Evolutionary conservation across 2,113 vertebrate species (phyloP), one percentile per base, ranked within the genome.

Genomic region (Tapirus terrestris): DNA sequence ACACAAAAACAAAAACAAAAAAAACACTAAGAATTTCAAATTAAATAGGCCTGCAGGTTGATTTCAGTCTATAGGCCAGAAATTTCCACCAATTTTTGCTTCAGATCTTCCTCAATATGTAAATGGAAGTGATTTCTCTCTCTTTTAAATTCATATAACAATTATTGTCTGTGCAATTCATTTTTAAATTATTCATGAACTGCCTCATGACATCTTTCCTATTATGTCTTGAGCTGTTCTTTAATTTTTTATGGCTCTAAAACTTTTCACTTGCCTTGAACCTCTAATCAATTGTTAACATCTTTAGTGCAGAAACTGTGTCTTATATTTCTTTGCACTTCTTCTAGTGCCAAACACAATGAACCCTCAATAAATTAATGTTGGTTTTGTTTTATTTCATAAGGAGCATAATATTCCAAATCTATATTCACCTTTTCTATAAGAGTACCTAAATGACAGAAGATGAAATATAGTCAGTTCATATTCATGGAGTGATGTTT

Each of bases 161-260:
- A 87, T 94, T 89, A 83, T 83, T 96, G 63, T 95, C 89, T 91
- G 14, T 70, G 61, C 33, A 72, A 13, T 87, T 96, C 86, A 75
- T 70, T 94, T 75, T 75, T 77, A 96, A 97, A 84, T 91, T 96
- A 89, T 84, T 97, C 79, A 87, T 75, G 21, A 94, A 93, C 56
- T 96, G 43, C 79, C n/a, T 95, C 10, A 13, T 96, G 95, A 70
- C 85, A 94, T 95, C 45, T 95, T 93, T 94, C 31, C 36, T 96
- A 36, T 82, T 94, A 70, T 89, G 68, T 93, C 86, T 89, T 96
- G 51, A 79, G 48, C 31, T 77, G 60, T 75, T 95, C 7, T 82
- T 94, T 94, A 97, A 93, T 82, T 92, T 96, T 98, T 87, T 89
- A 87, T 87, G 67, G 20, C 3, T 93, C 89, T 93, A 61, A 94